Evolutionary conservation across 2,113 vertebrate genomes (phyloP).

Genomic region (Struthidea cinerea): DNA sequence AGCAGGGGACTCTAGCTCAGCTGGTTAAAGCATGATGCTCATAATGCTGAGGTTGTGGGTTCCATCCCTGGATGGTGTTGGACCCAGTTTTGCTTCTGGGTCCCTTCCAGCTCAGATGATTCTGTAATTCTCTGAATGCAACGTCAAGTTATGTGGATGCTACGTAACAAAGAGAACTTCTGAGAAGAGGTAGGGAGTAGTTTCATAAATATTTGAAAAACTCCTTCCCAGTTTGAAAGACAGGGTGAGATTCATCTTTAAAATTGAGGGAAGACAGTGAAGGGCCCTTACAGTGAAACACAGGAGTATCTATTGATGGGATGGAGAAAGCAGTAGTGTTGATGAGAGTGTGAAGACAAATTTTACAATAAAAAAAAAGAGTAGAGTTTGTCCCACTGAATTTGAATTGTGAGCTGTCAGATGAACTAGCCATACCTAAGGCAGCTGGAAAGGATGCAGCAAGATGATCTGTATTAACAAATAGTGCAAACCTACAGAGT

Average conservation of each 20-base stretch:
- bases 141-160: not conserved
- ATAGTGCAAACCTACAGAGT: not conserved
- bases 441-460: not conserved
- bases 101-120: not conserved
- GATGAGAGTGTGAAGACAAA: not conserved
- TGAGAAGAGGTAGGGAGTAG: not conserved
- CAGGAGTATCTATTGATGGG: not conserved
- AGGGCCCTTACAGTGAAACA: not conserved
- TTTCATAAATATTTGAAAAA: not conserved
- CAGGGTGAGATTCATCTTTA: not conserved
- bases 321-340: not conserved
- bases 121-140: not conserved
- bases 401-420: not conserved
- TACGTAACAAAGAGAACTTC: not conserved
- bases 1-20: not conserved
- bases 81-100: not conserved
- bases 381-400: not conserved
- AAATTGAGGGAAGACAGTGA: not conserved
- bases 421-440: not conserved
- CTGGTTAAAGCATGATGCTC: not conserved
- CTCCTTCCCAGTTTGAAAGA: not conserved
- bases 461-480: not conserved
- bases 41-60: not conserved
- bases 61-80: not conserved
- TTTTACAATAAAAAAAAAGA: not conserved